Conservation (phyloP, 2,113 vertebrate genomes). For the Dissostichus mawsoni region DNA sequence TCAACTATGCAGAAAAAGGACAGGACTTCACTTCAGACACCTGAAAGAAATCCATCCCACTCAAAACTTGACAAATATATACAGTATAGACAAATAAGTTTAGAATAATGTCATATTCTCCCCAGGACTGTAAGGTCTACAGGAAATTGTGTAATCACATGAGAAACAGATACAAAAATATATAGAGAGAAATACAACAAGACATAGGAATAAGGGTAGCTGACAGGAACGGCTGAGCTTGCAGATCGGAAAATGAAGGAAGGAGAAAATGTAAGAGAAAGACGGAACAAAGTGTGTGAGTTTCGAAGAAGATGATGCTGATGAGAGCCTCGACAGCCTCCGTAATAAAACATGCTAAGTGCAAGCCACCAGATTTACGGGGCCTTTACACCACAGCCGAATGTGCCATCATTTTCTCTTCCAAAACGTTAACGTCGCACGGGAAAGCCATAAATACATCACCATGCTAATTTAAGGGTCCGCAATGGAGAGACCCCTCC, state of each 20-base stretch:
- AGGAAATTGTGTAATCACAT: neutral
- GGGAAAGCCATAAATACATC: constrained; percentile 73
- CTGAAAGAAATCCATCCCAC: neutral
- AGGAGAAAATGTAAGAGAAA: constrained; percentile 37
- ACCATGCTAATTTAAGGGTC: constrained; percentile 70
- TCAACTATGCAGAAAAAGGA: neutral
- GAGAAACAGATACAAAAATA: neutral
- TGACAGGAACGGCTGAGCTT: constrained; percentile 19
- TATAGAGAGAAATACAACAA: neutral
- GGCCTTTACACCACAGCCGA: constrained; percentile 69
- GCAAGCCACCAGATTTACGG: constrained; percentile 74
- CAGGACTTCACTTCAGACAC: neutral
- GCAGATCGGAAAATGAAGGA: constrained; percentile 41
- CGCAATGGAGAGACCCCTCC: constrained; percentile 52
- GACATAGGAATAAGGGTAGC: neutral
- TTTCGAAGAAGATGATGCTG: constrained; percentile 48
- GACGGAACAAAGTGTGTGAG: constrained; percentile 32
- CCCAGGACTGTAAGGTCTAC: neutral
- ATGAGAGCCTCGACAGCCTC: constrained; percentile 54
- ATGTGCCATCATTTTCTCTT: constrained; percentile 75
- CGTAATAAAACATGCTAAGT: constrained; percentile 73
- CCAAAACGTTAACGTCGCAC: constrained; percentile 75
- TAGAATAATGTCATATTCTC: neutral
- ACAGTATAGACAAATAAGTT: no score
- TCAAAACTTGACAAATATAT: neutral